Conservation (phyloP, 2,888 invertebrate genomes). For the Sminthurinus aureus region DNA sequence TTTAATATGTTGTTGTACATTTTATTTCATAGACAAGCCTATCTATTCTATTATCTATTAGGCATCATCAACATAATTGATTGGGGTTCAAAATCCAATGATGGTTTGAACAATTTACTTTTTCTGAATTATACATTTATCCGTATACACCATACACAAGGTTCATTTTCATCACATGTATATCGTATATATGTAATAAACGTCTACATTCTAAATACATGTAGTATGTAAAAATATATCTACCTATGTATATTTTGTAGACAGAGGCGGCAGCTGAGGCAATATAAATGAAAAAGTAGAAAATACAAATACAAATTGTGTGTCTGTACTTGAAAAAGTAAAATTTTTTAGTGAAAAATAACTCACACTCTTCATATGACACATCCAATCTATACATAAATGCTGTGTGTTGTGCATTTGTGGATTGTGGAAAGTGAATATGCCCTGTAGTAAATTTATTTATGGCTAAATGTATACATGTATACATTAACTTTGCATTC, state of each 20-base stretch:
- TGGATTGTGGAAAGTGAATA: too few species aligned
- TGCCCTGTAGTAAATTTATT: too few species aligned
- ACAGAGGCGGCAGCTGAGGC: background rate
- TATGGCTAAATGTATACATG: too few species aligned
- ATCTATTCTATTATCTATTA: constrained; percentile 13
- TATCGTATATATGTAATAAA: background rate
- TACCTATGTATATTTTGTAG: too few species aligned
- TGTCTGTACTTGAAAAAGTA: background rate
- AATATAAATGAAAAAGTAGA: background rate
- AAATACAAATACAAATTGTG: background rate
- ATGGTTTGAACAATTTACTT: constrained; percentile 12
- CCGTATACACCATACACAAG: background rate
- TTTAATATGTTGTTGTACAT: background rate
- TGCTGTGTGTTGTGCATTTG: too few species aligned
- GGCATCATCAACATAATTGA: constrained; percentile 30
- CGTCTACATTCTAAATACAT: too few species aligned
- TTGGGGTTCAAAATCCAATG: constrained; percentile 18
- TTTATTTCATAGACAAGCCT: background rate
- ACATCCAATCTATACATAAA: background rate
- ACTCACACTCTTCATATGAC: background rate
- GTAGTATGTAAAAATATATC: too few species aligned
- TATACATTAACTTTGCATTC: too few species aligned
- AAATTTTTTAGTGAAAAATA: background rate
- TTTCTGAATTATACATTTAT: too few species aligned
- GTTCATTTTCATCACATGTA: background rate